Conservation (phyloP, 2,888 invertebrate genomes). For the Cacoxenus indagator region DNA sequence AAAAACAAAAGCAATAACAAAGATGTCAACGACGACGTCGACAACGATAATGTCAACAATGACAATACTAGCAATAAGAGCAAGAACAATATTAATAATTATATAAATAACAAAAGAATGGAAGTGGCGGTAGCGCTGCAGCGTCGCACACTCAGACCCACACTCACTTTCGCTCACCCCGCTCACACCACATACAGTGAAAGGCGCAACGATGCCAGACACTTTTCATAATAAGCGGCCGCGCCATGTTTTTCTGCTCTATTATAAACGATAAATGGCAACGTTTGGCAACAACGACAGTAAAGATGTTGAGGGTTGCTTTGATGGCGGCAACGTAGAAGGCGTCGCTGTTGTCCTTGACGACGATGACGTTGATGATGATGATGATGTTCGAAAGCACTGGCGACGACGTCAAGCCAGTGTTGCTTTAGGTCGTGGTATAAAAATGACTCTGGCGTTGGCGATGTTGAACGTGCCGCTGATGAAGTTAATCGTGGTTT, state of each 20-base stretch:
- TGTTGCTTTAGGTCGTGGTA: neutral
- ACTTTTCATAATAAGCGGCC: slow-evolving; percentile 10
- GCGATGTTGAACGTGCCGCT: too few relatives aligned
- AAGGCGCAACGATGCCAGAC: slow-evolving; percentile 15
- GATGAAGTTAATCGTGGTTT: too few relatives aligned
- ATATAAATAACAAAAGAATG: slow-evolving; percentile 33
- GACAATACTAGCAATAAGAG: slow-evolving; percentile 13
- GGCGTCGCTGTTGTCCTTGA: neutral
- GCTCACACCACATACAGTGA: neutral
- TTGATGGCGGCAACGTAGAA: neutral
- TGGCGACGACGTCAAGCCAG: neutral
- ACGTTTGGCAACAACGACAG: neutral
- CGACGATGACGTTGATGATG: neutral
- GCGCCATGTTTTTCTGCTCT: slow-evolving; percentile 16
- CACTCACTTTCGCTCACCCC: neutral
- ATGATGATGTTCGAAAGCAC: neutral
- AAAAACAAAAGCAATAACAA: neutral
- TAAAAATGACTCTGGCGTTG: too few relatives aligned
- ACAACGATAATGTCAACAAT: neutral
- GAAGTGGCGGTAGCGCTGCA: neutral
- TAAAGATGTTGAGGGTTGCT: too few relatives aligned
- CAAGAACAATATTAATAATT: slow-evolving; percentile 12
- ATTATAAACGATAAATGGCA: slow-evolving; percentile 22
- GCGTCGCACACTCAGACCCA: neutral
- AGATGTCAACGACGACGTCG: neutral